Evolutionary conservation across 2,113 vertebrate species (phyloP).

Genomic region (Orycteropus afer): DNA sequence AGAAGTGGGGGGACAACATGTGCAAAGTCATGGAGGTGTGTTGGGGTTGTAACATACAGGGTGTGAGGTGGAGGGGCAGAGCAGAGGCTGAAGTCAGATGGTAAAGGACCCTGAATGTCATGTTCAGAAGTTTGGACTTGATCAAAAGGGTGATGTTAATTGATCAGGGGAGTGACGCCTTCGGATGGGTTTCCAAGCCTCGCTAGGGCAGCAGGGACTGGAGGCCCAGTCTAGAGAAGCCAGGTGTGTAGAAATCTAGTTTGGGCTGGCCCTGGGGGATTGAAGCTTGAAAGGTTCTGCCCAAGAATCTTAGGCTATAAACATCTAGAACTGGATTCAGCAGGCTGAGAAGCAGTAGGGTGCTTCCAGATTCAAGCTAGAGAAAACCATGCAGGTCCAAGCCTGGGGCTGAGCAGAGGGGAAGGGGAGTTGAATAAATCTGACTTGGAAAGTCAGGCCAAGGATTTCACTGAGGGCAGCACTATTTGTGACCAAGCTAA

Average conservation of each 20-base stretch:
- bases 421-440: neutral
- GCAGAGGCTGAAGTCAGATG: neutral
- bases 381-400: neutral
- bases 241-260: neutral
- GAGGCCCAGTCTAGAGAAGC: neutral
- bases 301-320: neutral
- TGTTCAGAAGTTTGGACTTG: neutral
- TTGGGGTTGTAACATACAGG: neutral
- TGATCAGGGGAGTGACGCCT: neutral
- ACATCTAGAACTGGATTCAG: neutral
- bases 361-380: neutral
- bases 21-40: neutral
- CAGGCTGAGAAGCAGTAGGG: neutral
- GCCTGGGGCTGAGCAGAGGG: neutral
- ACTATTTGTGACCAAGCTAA: neutral
- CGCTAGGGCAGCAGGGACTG: fast-evolving
- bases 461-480: no score
- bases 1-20: no score
- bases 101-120: neutral
- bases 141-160: neutral
- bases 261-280: neutral
- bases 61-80: neutral
- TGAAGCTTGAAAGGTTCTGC: neutral
- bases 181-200: neutral
- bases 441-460: neutral